phyloP scores from a whole-genome alignment of 2,888 invertebrate genomes.

The Drosophila melanosoma region DNA sequence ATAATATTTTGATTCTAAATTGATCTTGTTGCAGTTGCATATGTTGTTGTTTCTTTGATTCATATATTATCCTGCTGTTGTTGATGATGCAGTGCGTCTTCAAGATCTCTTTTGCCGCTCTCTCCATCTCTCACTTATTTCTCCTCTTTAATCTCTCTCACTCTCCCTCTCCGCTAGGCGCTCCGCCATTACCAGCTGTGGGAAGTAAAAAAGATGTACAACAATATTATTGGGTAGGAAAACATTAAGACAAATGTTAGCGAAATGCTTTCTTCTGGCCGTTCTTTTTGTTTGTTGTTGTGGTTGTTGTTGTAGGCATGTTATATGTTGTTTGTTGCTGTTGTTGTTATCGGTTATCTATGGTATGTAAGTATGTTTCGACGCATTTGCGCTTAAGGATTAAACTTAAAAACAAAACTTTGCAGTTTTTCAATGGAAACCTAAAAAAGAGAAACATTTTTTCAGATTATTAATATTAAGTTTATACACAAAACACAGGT shows the following conservation, averaged over 20 bases:
- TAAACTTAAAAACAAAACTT: constrained; percentile 59
- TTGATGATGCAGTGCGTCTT: constrained; percentile 17
- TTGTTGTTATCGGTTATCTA: constrained; percentile 48
- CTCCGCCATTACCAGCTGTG: constrained; percentile 69
- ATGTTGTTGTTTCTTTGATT: constrained; percentile 10
- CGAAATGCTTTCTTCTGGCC: constrained; percentile 57
- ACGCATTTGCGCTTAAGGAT: constrained; percentile 27
- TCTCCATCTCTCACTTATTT: constrained; percentile 20
- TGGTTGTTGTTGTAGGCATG: constrained; percentile 12
- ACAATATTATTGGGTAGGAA: constrained; percentile 69
- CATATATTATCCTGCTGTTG: constrained; percentile 26
- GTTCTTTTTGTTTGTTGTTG: constrained; percentile 20
- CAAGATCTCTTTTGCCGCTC: constrained; percentile 16
- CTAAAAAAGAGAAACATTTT: constrained; percentile 15
- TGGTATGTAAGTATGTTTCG: constrained; percentile 50
- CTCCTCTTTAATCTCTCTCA: constrained; percentile 15
- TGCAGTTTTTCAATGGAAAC: constrained; percentile 67
- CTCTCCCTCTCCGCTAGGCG: constrained; percentile 41
- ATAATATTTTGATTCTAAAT: constrained; percentile 47
- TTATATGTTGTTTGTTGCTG: constrained; percentile 41
- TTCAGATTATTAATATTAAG: background rate
- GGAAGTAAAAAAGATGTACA: constrained; percentile 78
- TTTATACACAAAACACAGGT: too few relatives aligned
- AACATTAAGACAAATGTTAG: constrained; percentile 59
- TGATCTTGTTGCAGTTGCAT: constrained; percentile 38